These are phyloP conservation scores for Tolypeutes matacus DNA, from an alignment of 2,797 vertebrate species.

Conservation along the genomic window DNA sequence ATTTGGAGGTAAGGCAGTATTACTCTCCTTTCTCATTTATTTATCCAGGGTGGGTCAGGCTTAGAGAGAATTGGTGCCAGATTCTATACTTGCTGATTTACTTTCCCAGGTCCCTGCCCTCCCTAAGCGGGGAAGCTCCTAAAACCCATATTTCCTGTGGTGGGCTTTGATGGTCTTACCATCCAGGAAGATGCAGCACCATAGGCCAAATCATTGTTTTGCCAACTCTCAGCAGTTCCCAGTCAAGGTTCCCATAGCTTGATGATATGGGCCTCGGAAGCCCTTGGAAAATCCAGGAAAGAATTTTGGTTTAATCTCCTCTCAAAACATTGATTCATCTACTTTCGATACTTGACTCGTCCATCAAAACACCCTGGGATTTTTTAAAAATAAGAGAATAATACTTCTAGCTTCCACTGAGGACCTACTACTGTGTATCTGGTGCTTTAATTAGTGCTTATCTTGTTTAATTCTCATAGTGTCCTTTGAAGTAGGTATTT, in stretches of 20 bases:
- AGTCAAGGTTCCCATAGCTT: background rate
- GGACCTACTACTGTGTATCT: background rate
- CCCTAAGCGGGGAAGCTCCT: background rate
- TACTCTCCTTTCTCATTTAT: background rate
- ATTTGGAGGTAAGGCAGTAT: background rate
- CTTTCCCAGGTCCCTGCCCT: background rate
- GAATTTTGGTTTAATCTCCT: slow-evolving; percentile 18
- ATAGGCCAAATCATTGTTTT: background rate
- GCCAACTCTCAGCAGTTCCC: background rate
- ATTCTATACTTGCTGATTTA: background rate
- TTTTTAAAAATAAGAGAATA: slow-evolving; percentile 50
- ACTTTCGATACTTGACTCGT: background rate
- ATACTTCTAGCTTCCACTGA: background rate
- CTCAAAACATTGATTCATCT: slow-evolving; percentile 33
- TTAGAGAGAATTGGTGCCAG: background rate
- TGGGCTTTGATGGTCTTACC: background rate
- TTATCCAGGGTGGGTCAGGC: background rate
- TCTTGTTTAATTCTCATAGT: background rate
- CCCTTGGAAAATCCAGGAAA: background rate
- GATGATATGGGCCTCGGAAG: background rate
- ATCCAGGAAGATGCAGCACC: background rate
- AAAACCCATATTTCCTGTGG: background rate
- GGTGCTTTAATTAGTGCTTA: background rate
- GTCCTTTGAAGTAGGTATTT: slow-evolving; percentile 38
- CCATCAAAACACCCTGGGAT: slow-evolving; percentile 10